Percentiles rank a stretch among this genome's conserved stretches.
These are phyloP conservation scores for Cataglyphis livida DNA, from an alignment of 2,888 invertebrate species.

Conservation along the genomic window DNA sequence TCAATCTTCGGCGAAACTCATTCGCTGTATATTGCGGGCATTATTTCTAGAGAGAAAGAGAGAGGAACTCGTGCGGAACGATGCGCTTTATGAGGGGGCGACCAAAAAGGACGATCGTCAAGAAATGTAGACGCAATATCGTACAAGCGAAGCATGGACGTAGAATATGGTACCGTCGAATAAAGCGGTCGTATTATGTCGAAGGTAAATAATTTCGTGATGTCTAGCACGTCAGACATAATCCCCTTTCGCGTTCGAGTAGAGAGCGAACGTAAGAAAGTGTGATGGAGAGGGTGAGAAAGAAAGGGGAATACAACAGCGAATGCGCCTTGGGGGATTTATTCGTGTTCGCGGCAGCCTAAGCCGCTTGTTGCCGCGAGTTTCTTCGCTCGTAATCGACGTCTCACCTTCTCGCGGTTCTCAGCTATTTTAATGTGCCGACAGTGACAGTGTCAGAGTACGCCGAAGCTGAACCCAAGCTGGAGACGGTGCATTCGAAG, in stretches of 20 bases:
- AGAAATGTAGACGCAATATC: conserved; percentile 54
- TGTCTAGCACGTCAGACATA: conserved; percentile 44
- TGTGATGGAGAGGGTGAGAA: neutral
- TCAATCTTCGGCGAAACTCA: conserved; percentile 38
- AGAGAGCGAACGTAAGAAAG: conserved; percentile 31
- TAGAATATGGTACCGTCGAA: conserved; percentile 47
- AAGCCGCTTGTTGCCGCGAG: conserved; percentile 36
- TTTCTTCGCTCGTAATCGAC: conserved; percentile 49
- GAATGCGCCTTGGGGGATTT: conserved; percentile 12
- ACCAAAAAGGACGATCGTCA: conserved; percentile 34
- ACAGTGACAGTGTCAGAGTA: conserved; percentile 17
- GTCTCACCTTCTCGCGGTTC: conserved; percentile 23
- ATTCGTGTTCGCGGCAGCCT: conserved; percentile 30
- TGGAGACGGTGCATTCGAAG: neutral
- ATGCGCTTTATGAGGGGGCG: conserved; percentile 48
- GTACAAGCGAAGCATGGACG: neutral
- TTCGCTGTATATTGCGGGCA: conserved; percentile 43
- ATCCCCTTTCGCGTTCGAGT: conserved; percentile 39
- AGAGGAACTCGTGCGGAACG: conserved; percentile 9
- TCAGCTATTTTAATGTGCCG: conserved; percentile 45
- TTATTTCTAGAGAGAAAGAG: conserved; percentile 23
- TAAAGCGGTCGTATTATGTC: conserved; percentile 59
- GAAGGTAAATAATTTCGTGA: conserved; percentile 59
- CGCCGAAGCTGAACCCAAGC: neutral
- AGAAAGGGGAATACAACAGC: neutral